Conservation (phyloP, 1,140 invertebrate species). For the Nebria ingens region DNA sequence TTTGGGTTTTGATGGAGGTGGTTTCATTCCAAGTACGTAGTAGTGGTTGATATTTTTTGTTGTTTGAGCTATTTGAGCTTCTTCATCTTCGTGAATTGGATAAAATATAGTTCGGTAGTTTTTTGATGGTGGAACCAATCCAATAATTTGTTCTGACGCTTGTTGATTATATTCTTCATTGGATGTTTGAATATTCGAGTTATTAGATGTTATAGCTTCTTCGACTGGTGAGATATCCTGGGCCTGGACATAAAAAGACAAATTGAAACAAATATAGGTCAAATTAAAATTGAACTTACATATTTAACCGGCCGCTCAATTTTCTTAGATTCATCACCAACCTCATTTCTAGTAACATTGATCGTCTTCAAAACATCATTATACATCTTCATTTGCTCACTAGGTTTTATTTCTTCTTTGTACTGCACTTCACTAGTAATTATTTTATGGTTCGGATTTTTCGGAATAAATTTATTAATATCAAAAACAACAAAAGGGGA, state of each 20-base stretch:
- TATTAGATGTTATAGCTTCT: no score
- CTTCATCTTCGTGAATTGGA: not conserved
- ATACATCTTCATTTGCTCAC: slow-evolving; percentile 31
- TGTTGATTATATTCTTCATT: no score
- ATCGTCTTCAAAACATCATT: slow-evolving; percentile 33
- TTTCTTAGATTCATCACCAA: no score
- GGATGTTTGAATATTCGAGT: no score
- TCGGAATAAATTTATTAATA: not conserved
- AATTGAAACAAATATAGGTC: not conserved
- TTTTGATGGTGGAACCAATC: not conserved
- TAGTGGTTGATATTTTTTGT: slow-evolving; percentile 22
- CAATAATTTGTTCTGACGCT: not conserved
- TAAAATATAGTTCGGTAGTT: not conserved
- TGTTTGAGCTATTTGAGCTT: slow-evolving; percentile 14
- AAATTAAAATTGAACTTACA: not conserved
- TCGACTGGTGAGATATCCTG: not conserved
- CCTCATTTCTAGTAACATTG: slow-evolving; percentile 13
- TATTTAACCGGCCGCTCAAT: slow-evolving; percentile 5
- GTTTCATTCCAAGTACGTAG: slow-evolving; percentile 26
- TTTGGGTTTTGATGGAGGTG: slow-evolving; percentile 21
- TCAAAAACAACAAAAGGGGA: not conserved
- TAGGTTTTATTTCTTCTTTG: slow-evolving; percentile 32
- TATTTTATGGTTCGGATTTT: not conserved
- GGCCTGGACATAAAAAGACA: slow-evolving; percentile 14
- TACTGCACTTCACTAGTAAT: slow-evolving; percentile 30